Percentiles rank a stretch among this genome's conserved stretches.
Conservation (phyloP, 2,888 invertebrate genomes). For the Melolontha melolontha region DNA sequence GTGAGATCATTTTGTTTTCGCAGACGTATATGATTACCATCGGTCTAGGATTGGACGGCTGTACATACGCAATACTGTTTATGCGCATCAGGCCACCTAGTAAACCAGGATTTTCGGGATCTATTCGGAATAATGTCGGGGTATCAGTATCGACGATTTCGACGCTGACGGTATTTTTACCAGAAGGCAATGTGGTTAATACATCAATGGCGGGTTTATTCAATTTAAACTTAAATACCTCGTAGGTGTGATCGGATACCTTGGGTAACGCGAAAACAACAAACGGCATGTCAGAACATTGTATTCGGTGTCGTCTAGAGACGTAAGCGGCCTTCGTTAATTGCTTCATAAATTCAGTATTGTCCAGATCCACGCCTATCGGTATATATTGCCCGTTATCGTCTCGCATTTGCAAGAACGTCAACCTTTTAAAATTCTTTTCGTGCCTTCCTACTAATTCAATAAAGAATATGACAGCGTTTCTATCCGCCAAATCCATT, state of each 20-base stretch:
- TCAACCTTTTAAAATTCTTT: neutral
- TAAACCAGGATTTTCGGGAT: too few species aligned
- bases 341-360: neutral
- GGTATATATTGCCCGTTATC: neutral
- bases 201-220: too few species aligned
- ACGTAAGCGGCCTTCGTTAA: neutral
- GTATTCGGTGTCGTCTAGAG: neutral
- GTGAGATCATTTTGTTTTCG: conserved; percentile 7
- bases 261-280: too few species aligned
- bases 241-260: too few species aligned
- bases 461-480: neutral
- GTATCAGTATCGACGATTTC: too few species aligned
- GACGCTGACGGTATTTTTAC: too few species aligned
- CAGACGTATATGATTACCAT: conserved; percentile 9
- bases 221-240: too few species aligned
- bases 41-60: conserved; percentile 1
- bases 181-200: too few species aligned
- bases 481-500: neutral
- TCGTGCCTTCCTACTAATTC: neutral
- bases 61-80: neutral
- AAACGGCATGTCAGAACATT: too few species aligned
- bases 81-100: neutral
- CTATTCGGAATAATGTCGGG: too few species aligned
- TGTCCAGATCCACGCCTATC: neutral
- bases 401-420: neutral